A percentile compares a stretch with the other conserved stretches of the same genome.
Conservation (phyloP, 2,888 invertebrate species). For the Cephus rjabovi region DNA sequence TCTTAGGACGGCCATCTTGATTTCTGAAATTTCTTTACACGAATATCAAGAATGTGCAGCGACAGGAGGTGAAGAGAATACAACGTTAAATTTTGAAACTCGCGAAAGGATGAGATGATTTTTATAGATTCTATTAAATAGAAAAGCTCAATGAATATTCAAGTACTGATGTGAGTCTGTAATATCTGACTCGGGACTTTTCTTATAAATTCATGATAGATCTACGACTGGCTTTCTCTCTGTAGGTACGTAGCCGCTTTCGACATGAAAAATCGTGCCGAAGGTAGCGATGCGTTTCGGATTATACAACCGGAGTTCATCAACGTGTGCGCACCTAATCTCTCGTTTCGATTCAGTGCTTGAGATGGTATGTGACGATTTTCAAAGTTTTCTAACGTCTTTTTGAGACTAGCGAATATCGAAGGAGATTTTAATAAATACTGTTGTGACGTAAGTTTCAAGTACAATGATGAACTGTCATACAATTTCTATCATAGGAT, state of each 20-base stretch:
- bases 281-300: constrained; percentile 23
- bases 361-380: background rate
- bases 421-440: background rate
- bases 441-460: background rate
- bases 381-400: background rate
- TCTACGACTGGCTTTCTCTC: constrained; percentile 15
- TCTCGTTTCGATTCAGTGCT: background rate
- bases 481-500: background rate
- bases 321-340: background rate
- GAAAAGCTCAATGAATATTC: too few species aligned
- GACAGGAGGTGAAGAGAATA: background rate
- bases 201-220: background rate
- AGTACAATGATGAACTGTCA: background rate
- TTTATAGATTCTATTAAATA: background rate
- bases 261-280: constrained; percentile 19
- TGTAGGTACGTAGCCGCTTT: constrained; percentile 13
- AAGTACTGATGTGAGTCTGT: background rate
- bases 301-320: constrained; percentile 19
- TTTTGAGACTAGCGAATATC: background rate
- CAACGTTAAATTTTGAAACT: background rate
- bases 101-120: background rate
- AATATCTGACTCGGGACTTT: background rate
- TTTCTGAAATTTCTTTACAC: too few species aligned
- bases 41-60: too few species aligned
- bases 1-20: too few species aligned